A percentile compares a stretch with the other conserved stretches of the same genome.
Evolutionary conservation across 2,797 vertebrate species (phyloP).

Genomic region (Percopsis omiscomaycus): DNA sequence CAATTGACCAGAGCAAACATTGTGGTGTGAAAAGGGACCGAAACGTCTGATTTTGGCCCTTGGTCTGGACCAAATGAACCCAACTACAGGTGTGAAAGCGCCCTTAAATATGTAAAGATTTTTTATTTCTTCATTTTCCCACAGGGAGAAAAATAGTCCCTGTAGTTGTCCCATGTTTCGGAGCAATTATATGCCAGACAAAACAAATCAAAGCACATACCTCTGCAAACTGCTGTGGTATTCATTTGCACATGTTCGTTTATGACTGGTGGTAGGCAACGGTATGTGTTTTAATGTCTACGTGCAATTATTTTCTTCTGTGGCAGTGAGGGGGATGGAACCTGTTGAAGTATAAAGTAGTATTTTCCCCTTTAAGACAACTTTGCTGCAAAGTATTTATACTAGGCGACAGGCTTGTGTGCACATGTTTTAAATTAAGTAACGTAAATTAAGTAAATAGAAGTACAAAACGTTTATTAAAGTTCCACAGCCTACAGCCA

Average conservation of each 20-base stretch:
- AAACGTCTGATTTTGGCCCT: no score
- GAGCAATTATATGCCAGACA: slow-evolving; percentile 2
- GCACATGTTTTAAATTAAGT: slow-evolving; percentile 18
- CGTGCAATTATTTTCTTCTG: slow-evolving; percentile 58
- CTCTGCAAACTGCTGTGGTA: background rate
- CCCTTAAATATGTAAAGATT: no score
- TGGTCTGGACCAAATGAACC: no score
- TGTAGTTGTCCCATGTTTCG: slow-evolving; percentile 7
- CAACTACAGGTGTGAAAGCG: no score
- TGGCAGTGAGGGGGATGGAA: slow-evolving; percentile 32
- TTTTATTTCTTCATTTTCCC: no score
- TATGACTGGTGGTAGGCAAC: slow-evolving; percentile 23
- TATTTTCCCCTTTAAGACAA: slow-evolving; percentile 41
- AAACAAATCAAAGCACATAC: slow-evolving; percentile 33
- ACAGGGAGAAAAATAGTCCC: no score
- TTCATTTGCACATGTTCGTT: slow-evolving; percentile 19
- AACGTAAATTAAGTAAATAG: no score
- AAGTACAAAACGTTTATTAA: no score
- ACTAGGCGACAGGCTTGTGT: slow-evolving; percentile 16
- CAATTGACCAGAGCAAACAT: no score
- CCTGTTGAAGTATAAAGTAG: slow-evolving; percentile 30
- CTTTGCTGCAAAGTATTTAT: slow-evolving; percentile 34
- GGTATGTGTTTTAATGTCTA: slow-evolving; percentile 52
- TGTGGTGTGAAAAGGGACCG: no score
- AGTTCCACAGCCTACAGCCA: no score